Evolutionary conservation across 2,888 invertebrate genomes (phyloP), one percentile per base, ranked within the genome.

Genomic region (Xylophagus ater): DNA sequence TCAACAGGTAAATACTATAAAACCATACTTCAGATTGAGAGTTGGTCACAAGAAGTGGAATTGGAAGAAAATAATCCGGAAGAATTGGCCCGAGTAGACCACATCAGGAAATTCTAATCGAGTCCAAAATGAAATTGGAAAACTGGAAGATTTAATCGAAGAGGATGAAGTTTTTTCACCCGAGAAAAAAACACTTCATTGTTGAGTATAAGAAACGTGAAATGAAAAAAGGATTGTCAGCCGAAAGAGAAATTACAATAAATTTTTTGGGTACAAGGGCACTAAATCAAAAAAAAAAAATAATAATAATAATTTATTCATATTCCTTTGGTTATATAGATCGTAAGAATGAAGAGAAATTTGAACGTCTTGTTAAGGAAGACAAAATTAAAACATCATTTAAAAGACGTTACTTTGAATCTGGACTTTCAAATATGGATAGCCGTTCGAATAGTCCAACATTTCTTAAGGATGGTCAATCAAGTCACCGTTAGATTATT

Each of bases 371-470:
- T 1, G 46, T 64, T 1, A 59, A 58, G 40, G 59, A 64, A 10
- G 60, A 62, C 2, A 65, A 65, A 50, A 37, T 65, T 3, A 64
- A 61, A 47, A 63, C 62, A 3, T 60, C 65, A 0, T 64, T 61
- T 32, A 65, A 65, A 41, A 52, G 65, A 4, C 59, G 65, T 6
- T 55, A 62, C 26, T 63, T 63, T 0, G 50, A 53, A 20, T 31
- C 26, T n/a, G n/a, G n/a, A n/a, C 56, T 60, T 7, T 56, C 59
- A 1, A 57, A 58, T 37, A 49, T 45, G 12, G 54, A 54, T 4
- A 59, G 59, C 40, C 57, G 59, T 7, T 56, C 60, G 0, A 55
- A 54, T 40, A 62, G 60, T 38, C 58, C 60, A 1, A 56, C n/a
- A n/a, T n/a, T n/a, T n/a, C n/a, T n/a, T 2, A 34, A 24, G 4